Conservation (phyloP, 2,113 vertebrate genomes). For the Grammomys dolichurus region DNA sequence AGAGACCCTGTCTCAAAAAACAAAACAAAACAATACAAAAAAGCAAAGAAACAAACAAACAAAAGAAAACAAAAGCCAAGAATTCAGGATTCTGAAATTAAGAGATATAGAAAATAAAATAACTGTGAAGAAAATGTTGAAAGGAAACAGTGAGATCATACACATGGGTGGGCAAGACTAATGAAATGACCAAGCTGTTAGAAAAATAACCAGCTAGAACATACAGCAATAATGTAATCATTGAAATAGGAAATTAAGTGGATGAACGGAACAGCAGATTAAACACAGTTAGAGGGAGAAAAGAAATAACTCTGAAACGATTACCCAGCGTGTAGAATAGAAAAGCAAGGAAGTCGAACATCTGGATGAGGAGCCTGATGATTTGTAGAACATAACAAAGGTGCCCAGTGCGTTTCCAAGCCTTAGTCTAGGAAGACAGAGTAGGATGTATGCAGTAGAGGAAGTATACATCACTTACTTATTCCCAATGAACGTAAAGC, state of each 20-base stretch:
- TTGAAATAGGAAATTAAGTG: slow-evolving; percentile 5
- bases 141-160: background rate
- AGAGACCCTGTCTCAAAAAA: too few species aligned
- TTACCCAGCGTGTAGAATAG: background rate
- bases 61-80: too few species aligned
- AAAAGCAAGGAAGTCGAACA: background rate
- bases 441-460: background rate
- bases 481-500: background rate
- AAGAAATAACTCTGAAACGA: slow-evolving; percentile 18
- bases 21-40: too few species aligned
- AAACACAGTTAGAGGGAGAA: background rate
- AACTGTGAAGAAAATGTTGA: background rate
- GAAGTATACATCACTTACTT: background rate
- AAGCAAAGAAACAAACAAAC: too few species aligned
- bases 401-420: background rate
- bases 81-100: slow-evolving; percentile 30
- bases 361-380: background rate
- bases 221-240: background rate
- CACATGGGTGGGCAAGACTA: background rate
- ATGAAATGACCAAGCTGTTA: background rate
- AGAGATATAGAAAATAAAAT: background rate
- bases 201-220: background rate
- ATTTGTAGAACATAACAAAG: background rate
- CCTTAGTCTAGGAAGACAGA: background rate
- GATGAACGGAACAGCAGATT: background rate